phyloP scores from a whole-genome alignment of 2,113 vertebrate genomes.

The Thymallus thymallus region DNA sequence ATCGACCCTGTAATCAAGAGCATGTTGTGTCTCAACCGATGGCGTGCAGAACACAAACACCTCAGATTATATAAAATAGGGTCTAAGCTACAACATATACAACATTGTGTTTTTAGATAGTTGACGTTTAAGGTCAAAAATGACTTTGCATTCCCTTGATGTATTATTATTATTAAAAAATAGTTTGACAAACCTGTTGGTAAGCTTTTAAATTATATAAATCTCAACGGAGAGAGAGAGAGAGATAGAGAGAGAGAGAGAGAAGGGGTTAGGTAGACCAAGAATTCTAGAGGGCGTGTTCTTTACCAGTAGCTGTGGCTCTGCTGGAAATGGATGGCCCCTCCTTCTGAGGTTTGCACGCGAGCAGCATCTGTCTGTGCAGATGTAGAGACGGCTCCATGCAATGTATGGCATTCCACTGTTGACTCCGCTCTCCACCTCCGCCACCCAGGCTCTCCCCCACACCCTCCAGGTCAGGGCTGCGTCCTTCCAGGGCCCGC shows the following conservation, averaged over 20 bases:
- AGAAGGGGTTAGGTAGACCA: background rate
- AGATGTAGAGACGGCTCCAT: conserved; percentile 69
- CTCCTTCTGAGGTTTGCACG: conserved; percentile 77
- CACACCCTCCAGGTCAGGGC: conserved; percentile 25
- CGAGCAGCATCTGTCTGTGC: conserved; percentile 70
- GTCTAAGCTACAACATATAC: too few species aligned
- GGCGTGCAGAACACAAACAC: too few species aligned
- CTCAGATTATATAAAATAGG: too few species aligned
- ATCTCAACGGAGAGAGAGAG: background rate
- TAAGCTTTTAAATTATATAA: too few species aligned
- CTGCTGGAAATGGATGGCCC: conserved; percentile 60
- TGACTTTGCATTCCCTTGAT: too few species aligned
- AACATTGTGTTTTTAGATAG: too few species aligned
- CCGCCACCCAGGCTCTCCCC: conserved; percentile 37
- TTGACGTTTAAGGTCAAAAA: too few species aligned
- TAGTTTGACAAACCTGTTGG: too few species aligned
- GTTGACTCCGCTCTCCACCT: conserved; percentile 56
- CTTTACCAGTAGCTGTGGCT: conserved; percentile 75
- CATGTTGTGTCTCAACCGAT: too few species aligned
- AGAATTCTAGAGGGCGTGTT: background rate
- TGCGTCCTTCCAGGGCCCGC: conserved; percentile 22
- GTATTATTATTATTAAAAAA: too few species aligned
- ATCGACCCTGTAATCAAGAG: too few species aligned
- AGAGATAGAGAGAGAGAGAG: background rate
- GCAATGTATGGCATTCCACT: conserved; percentile 59